phyloP scores from a whole-genome alignment of 2,888 invertebrate species.

The Panorpa germanica region DNA sequence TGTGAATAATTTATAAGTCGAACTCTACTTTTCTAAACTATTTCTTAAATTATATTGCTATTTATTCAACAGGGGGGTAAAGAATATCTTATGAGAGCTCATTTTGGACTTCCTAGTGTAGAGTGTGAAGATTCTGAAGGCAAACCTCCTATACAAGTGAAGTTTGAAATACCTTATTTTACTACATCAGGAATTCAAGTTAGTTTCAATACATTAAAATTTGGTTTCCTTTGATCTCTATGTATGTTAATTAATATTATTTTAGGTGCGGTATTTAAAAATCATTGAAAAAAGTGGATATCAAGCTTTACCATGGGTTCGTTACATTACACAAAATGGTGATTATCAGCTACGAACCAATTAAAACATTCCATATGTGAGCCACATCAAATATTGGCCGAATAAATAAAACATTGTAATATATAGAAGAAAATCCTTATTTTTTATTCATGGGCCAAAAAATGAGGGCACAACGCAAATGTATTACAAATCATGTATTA shows the following conservation, averaged over 20 bases:
- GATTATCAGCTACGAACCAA: conserved; percentile 95
- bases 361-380: conserved; percentile 26
- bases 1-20: conserved; percentile 14
- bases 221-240: neutral
- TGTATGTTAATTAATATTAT: conserved; percentile 7
- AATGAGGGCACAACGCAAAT: no score
- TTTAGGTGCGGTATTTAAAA: conserved; percentile 68
- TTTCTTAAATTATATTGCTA: neutral
- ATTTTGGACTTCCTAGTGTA: conserved; percentile 93
- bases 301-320: conserved; percentile 95
- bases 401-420: no score
- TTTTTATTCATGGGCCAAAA: no score
- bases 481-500: no score
- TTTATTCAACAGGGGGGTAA: conserved; percentile 57
- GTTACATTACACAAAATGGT: conserved; percentile 99
- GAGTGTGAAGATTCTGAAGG: conserved; percentile 88
- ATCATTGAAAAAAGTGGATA: conserved; percentile 99
- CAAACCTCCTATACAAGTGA: conserved; percentile 94
- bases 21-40: neutral
- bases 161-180: conserved; percentile 98
- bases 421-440: no score
- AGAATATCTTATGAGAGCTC: conserved; percentile 94
- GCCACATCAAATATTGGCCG: no score
- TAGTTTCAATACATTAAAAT: conserved; percentile 13
- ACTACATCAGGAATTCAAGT: conserved; percentile 98